Evolutionary conservation across 2,113 vertebrate species (phyloP).

Genomic region (Merops nubicus): DNA sequence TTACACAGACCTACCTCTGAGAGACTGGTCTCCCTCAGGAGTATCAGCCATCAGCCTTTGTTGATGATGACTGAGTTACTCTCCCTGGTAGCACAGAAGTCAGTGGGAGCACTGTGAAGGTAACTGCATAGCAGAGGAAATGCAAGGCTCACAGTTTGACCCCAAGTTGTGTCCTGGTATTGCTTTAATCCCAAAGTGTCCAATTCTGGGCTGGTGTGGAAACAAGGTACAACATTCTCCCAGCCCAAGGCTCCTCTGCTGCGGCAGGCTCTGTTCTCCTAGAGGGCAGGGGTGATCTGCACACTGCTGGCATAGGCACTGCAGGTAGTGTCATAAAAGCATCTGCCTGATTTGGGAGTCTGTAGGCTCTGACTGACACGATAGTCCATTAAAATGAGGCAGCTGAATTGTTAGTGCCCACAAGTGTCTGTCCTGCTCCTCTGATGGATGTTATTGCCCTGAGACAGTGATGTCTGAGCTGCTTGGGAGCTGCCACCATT

Average conservation of each 20-base stretch:
- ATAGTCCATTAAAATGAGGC: not conserved
- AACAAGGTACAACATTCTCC: not conserved
- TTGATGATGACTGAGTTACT: not conserved
- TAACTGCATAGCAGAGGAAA: not conserved
- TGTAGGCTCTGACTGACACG: not conserved
- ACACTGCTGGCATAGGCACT: not conserved
- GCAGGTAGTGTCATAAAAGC: not conserved
- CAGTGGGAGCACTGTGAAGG: not conserved
- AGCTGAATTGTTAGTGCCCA: not conserved
- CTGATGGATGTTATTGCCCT: accelerated
- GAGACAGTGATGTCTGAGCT: not conserved
- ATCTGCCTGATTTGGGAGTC: not conserved
- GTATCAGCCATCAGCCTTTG: not conserved
- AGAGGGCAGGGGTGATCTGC: not conserved
- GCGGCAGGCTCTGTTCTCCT: not conserved
- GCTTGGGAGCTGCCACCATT: not conserved
- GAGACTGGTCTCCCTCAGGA: not conserved
- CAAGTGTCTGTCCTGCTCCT: not conserved
- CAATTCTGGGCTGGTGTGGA: not conserved
- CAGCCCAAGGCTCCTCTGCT: not conserved
- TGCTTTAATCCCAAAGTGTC: not conserved
- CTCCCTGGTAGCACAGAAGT: not conserved
- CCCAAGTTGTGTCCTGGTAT: not conserved
- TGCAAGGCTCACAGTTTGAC: not conserved
- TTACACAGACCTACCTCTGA: slow-evolving; percentile 2